These are phyloP conservation scores for Drosophila mimica DNA, from an alignment of 2,888 invertebrate species.

Conservation along the genomic window DNA sequence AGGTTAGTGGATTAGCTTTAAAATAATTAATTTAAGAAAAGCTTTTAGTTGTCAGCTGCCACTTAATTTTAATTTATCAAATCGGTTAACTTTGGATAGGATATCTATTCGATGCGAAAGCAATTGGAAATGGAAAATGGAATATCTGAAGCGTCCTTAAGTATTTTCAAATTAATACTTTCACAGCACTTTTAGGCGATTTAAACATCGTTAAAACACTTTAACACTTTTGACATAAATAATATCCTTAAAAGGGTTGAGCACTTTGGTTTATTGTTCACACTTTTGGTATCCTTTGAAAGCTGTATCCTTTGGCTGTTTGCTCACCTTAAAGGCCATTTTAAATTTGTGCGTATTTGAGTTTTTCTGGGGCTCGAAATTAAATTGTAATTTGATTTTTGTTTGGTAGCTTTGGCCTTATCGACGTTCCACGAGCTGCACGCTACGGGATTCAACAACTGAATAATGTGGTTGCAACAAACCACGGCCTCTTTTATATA, in stretches of 20 bases:
- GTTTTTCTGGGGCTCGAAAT: conserved; percentile 8
- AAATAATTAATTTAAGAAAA: neutral
- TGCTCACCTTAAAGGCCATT: conserved; percentile 84
- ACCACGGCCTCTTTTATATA: conserved; percentile 85
- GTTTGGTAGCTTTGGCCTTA: conserved; percentile 15
- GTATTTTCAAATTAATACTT: neutral
- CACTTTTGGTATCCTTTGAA: conserved; percentile 58
- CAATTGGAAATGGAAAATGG: neutral
- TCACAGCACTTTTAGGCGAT: conserved; percentile 23
- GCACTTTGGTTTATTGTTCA: conserved; percentile 38
- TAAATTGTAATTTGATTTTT: conserved; percentile 56
- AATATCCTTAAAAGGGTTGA: conserved; percentile 19
- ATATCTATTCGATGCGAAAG: neutral
- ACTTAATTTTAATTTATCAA: neutral
- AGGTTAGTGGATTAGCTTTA: neutral
- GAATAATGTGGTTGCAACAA: conserved; percentile 85
- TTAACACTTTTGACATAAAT: conserved; percentile 17
- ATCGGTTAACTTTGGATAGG: neutral
- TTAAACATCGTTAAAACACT: conserved; percentile 27
- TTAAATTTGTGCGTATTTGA: conserved; percentile 43
- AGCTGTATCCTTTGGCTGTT: conserved; percentile 41
- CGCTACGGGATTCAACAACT: conserved; percentile 85
- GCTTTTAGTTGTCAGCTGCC: neutral
- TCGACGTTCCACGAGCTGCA: conserved; percentile 79
- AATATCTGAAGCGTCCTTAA: neutral